Conservation (phyloP, 1,140 invertebrate species). For the Frieseomelitta varia region DNA sequence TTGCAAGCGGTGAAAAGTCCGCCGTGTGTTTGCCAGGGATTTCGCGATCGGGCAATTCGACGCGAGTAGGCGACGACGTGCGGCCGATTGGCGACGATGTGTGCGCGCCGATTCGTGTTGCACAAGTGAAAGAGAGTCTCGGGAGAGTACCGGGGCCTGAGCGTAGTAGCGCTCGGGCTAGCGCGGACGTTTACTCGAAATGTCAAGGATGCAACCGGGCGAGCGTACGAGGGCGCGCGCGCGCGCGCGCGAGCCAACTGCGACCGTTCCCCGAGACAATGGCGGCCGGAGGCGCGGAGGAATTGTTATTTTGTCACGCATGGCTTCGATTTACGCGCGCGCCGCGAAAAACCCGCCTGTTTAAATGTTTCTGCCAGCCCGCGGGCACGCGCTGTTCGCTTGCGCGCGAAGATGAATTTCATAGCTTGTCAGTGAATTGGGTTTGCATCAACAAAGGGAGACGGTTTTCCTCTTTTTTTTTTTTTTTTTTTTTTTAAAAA, state of each 20-base stretch:
- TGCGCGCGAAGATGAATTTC: background rate
- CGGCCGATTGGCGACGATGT: conserved; percentile 56
- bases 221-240: conserved; percentile 39
- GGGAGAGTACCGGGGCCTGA: background rate
- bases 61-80: conserved; percentile 69
- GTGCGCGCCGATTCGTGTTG: conserved; percentile 60
- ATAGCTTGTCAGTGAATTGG: background rate
- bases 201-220: conserved; percentile 79
- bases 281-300: conserved; percentile 54
- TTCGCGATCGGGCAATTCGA: conserved; percentile 39
- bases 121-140: conserved; percentile 77
- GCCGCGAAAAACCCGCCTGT: conserved; percentile 29
- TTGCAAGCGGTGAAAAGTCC: conserved; percentile 61
- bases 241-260: background rate
- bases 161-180: background rate
- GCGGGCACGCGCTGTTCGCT: background rate
- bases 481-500: background rate
- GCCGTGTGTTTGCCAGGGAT: conserved; percentile 22
- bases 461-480: background rate
- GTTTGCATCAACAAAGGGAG: background rate
- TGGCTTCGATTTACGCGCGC: conserved; percentile 28
- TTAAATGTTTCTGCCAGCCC: conserved; percentile 50
- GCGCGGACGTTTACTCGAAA: conserved; percentile 72
- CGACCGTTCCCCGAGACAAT: conserved; percentile 54
- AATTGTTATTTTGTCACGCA: conserved; percentile 72